Percentiles rank a stretch among this genome's conserved stretches.
These are phyloP conservation scores for Callopanchax toddi DNA, from an alignment of 2,113 vertebrate genomes.

Conservation along the genomic window DNA sequence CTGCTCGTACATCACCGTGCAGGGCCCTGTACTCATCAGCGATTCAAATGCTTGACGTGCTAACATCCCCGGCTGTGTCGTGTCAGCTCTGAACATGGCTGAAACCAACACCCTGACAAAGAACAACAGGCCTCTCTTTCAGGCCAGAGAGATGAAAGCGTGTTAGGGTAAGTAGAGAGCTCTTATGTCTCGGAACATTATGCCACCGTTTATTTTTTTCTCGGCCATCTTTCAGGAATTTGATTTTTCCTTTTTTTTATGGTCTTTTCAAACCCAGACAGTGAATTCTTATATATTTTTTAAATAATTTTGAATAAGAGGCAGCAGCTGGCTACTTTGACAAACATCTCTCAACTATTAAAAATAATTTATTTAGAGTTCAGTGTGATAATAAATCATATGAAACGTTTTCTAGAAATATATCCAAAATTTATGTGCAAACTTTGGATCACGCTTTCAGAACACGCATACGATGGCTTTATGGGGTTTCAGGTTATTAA, in stretches of 20 bases:
- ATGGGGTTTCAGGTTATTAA: slow-evolving; percentile 48
- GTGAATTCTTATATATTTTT: slow-evolving; percentile 26
- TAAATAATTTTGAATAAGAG: slow-evolving; percentile 1
- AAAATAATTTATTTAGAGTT: neutral
- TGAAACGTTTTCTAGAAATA: neutral
- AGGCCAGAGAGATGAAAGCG: slow-evolving; percentile 62
- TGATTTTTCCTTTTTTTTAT: slow-evolving; percentile 43
- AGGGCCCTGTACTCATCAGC: slow-evolving; percentile 59
- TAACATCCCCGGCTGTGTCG: slow-evolving; percentile 64
- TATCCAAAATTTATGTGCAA: neutral
- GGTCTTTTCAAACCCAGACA: slow-evolving; percentile 21
- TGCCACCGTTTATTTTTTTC: slow-evolving; percentile 29
- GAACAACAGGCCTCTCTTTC: slow-evolving; percentile 59
- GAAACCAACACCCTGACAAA: slow-evolving; percentile 73
- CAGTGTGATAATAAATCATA: neutral
- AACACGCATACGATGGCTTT: too few species aligned
- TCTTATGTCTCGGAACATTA: slow-evolving; percentile 40
- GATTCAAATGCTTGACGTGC: slow-evolving; percentile 67
- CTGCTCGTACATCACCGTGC: slow-evolving; percentile 69
- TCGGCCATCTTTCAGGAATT: slow-evolving; percentile 46
- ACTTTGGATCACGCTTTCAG: neutral
- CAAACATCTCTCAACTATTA: neutral
- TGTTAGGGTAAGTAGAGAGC: slow-evolving; percentile 62
- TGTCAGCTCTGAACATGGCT: slow-evolving; percentile 58
- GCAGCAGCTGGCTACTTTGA: neutral